These are phyloP conservation scores for Lagopus muta DNA, from an alignment of 2,113 vertebrate genomes.

Conservation along the genomic window DNA sequence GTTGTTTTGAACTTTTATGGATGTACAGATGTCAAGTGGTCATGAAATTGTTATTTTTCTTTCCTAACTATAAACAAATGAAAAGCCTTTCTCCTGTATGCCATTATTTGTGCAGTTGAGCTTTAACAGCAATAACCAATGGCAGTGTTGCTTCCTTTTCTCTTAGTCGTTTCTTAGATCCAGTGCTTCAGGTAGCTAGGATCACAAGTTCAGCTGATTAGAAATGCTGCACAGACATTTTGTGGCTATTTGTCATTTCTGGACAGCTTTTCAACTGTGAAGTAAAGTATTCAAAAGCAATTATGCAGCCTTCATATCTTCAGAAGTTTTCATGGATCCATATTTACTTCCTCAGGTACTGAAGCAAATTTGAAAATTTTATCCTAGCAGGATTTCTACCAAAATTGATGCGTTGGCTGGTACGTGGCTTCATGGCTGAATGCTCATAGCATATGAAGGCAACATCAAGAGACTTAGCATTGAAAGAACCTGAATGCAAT, in stretches of 20 bases:
- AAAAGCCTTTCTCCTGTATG: neutral
- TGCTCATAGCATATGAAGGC: neutral
- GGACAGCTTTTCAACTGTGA: neutral
- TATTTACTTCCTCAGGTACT: neutral
- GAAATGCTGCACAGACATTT: neutral
- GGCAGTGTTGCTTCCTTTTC: neutral
- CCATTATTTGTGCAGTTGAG: neutral
- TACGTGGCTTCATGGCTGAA: conserved; percentile 9
- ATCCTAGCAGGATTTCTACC: neutral
- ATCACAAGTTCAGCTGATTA: neutral
- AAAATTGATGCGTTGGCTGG: neutral
- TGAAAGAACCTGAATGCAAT: neutral
- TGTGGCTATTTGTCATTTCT: conserved; percentile 8
- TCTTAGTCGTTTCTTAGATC: neutral
- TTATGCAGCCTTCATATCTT: neutral
- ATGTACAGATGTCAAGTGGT: neutral
- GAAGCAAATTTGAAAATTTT: neutral
- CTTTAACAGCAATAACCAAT: neutral
- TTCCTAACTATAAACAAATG: neutral
- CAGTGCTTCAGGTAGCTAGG: neutral
- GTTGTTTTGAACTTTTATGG: neutral
- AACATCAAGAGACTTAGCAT: neutral
- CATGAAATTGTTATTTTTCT: neutral
- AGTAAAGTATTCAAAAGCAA: neutral
- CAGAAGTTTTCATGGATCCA: neutral